Percentiles rank a stretch among this genome's conserved stretches.
phyloP scores from a whole-genome alignment of 2,888 invertebrate species.

The Lycia hirtaria region DNA sequence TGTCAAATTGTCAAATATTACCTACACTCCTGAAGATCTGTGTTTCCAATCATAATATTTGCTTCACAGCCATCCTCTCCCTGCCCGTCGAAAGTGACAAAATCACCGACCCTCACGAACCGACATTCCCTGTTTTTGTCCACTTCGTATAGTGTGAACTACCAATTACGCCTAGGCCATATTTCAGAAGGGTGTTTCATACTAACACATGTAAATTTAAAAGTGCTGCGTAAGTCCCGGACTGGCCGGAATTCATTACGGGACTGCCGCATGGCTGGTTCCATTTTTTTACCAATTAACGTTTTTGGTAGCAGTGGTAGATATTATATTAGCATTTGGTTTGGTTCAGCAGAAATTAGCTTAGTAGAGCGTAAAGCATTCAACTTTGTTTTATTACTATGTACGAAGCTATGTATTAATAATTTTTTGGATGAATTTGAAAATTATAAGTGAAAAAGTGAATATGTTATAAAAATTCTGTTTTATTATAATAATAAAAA shows the following conservation, averaged over 20 bases:
- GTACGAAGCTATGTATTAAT: too few species aligned
- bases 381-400: too few species aligned
- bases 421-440: too few species aligned
- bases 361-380: constrained; percentile 3
- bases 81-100: constrained; percentile 8
- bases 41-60: background rate
- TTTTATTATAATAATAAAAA: background rate
- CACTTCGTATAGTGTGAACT: constrained; percentile 19
- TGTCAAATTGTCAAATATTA: constrained; percentile 7
- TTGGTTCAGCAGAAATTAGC: background rate
- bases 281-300: constrained; percentile 53
- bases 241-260: constrained; percentile 48
- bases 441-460: too few species aligned
- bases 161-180: constrained; percentile 22
- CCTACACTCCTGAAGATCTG: background rate
- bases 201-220: constrained; percentile 46
- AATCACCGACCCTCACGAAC: constrained; percentile 6
- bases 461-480: too few species aligned
- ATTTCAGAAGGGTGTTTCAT: constrained; percentile 23
- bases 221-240: constrained; percentile 47
- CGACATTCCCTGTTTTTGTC: constrained; percentile 14
- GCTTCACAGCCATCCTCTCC: background rate
- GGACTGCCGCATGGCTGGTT: constrained; percentile 37
- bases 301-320: constrained; percentile 33
- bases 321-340: constrained; percentile 11